phyloP scores from a whole-genome alignment of 92 coral and sea anemone species.

The Epizoanthus stellaris region DNA sequence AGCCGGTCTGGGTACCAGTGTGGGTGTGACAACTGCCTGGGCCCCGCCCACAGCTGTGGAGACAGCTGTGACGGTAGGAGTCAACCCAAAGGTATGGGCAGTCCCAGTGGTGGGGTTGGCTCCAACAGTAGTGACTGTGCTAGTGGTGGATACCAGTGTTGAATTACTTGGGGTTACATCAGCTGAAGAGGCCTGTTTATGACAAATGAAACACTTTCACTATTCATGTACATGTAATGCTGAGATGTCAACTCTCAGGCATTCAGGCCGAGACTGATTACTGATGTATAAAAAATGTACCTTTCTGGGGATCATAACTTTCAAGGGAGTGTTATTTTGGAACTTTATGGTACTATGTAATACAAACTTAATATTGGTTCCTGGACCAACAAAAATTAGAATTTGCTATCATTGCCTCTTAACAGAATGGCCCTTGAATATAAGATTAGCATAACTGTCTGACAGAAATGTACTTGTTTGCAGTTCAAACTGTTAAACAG shows the following conservation, averaged over 20 bases:
- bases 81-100: not conserved
- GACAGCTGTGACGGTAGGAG: not conserved
- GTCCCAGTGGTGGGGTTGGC: slow-evolving; percentile 10
- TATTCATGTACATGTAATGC: not conserved
- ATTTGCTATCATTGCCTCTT: not conserved
- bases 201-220: not conserved
- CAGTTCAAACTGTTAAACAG: too few species aligned
- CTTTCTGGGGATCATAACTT: slow-evolving; percentile 33
- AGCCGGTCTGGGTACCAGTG: slow-evolving; percentile 6
- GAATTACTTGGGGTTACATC: slow-evolving; percentile 1
- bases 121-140: slow-evolving; percentile 35
- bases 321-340: slow-evolving; percentile 1
- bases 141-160: not conserved
- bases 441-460: too few species aligned
- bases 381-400: not conserved
- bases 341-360: not conserved
- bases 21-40: slow-evolving; percentile 2
- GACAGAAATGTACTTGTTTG: too few species aligned
- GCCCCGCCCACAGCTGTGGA: not conserved
- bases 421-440: too few species aligned
- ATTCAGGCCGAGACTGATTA: slow-evolving; percentile 31
- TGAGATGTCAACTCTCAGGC: too few species aligned
- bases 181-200: slow-evolving; percentile 9
- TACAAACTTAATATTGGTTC: too few species aligned
- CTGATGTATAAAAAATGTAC: not conserved